Base-by-base conservation (phyloP, 37 sponge, comb jelly and placozoan genomes). In the Chondrilla cf. caribensis region DNA sequence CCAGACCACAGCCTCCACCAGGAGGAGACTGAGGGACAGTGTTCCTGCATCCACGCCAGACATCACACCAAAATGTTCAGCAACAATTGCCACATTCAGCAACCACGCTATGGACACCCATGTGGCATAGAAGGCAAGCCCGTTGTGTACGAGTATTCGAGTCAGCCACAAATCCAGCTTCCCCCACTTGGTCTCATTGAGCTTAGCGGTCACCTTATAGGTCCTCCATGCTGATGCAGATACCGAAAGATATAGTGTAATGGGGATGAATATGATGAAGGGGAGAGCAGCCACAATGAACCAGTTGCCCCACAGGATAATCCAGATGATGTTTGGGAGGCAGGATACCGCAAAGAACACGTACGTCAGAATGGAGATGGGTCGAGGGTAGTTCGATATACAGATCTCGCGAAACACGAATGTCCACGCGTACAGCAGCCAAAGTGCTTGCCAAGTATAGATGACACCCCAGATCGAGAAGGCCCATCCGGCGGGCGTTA, bases 1-100 rank as follows among this genome's bases (percentile, higher is more conserved):
- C 83, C 83, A 82, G 2, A 68, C 58, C 73, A 82, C 21, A 2
- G 70, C 25, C 58, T 82, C 72, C 25, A 82, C 47, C 58, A 82
- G 58, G 24, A 82, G 68, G 58, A 82, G 68, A 31, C 32, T 54
- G 38, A 82, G 83, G 1, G 44, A 44, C 7, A 82, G 73, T 26
- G 83, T 82, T 15, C 73, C 70, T 17, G 83, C 68, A 47, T 82
- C 83, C 9, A 42, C 58, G 21, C 15, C 25, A 37, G 76, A 36
- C 43, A 73, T 38, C 0, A 17, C 39, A 0, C 76, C 76, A 6
- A 39, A 43, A 37, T 73, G 40, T 19, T 73, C 38, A 2, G 43
- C 76, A 2, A 42, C 76, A 15, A 73, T 40, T 18, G 76, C 44
- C 44, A 40, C 76, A 40, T 73, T 73, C 25, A 73, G 76, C 8